Conservation (phyloP, 2,113 vertebrate species). For the Heptranchias perlo region DNA sequence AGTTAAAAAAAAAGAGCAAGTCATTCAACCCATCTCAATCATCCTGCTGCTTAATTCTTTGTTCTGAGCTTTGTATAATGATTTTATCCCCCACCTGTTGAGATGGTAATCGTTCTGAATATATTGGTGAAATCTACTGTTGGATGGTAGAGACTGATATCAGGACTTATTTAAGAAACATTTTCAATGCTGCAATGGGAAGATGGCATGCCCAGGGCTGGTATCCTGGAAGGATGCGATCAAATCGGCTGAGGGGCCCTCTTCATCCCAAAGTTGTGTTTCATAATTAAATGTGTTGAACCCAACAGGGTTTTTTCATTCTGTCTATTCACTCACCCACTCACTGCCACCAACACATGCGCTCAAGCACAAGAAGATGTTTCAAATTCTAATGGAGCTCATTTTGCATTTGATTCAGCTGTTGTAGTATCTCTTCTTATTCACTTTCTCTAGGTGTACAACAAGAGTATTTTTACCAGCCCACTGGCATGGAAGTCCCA, state of each 20-base stretch:
- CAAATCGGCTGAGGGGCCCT: not conserved
- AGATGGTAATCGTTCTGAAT: not conserved
- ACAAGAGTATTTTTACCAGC: not conserved
- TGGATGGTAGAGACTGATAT: not conserved
- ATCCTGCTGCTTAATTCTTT: not conserved
- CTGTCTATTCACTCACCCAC: not conserved
- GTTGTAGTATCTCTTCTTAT: not conserved
- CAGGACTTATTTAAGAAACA: not conserved
- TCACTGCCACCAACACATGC: not conserved
- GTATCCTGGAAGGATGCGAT: not conserved
- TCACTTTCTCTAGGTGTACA: not conserved
- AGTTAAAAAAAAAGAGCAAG: not conserved
- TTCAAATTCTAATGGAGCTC: not conserved
- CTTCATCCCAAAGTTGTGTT: not conserved
- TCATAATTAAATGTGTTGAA: not conserved
- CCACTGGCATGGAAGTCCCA: not conserved
- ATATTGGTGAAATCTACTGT: not conserved
- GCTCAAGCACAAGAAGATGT: not conserved
- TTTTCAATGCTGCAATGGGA: not conserved
- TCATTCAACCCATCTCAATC: not conserved
- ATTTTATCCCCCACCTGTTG: not conserved
- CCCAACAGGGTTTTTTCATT: not conserved
- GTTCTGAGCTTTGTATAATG: not conserved
- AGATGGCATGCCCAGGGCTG: not conserved
- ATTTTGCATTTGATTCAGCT: not conserved